These are phyloP conservation scores for Ctena decussata DNA, from an alignment of 2,888 invertebrate genomes.

Conservation along the genomic window DNA sequence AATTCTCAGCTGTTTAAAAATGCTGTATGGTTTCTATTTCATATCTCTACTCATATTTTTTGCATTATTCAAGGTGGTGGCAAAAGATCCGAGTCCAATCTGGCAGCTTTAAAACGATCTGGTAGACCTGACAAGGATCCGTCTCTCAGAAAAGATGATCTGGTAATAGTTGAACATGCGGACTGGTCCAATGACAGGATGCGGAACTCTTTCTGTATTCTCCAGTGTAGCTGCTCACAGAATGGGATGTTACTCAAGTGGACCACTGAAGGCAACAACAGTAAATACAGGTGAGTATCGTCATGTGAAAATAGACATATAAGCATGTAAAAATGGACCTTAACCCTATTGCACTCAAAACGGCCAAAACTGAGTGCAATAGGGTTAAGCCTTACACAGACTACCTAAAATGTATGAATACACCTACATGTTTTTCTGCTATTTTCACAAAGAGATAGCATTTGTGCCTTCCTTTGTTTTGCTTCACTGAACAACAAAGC, in stretches of 20 bases:
- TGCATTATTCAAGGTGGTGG: conserved; percentile 29
- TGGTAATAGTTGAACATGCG: conserved; percentile 74
- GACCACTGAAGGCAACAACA: conserved; percentile 63
- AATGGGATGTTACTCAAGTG: conserved; percentile 75
- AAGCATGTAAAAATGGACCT: too few relatives aligned
- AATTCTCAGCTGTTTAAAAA: too few relatives aligned
- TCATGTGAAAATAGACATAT: too few relatives aligned
- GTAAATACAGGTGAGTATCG: background rate
- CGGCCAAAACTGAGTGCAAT: too few relatives aligned
- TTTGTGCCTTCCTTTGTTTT: too few relatives aligned
- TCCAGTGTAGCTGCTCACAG: conserved; percentile 71
- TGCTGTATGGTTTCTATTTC: too few relatives aligned
- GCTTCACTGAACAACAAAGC: too few relatives aligned
- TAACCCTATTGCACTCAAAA: too few relatives aligned
- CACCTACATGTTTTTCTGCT: too few relatives aligned
- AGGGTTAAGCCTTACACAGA: too few relatives aligned
- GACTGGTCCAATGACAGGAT: conserved; percentile 73
- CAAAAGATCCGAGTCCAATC: conserved; percentile 72
- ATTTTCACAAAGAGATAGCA: too few relatives aligned
- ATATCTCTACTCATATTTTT: background rate
- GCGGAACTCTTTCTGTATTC: conserved; percentile 74
- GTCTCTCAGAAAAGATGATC: conserved; percentile 29
- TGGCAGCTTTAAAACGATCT: conserved; percentile 62
- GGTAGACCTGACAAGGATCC: conserved; percentile 28
- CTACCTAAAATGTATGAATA: too few relatives aligned